These are phyloP conservation scores for Trachythela sp. DNA, from an alignment of 64 coral and sea anemone genomes.

Conservation along the genomic window DNA sequence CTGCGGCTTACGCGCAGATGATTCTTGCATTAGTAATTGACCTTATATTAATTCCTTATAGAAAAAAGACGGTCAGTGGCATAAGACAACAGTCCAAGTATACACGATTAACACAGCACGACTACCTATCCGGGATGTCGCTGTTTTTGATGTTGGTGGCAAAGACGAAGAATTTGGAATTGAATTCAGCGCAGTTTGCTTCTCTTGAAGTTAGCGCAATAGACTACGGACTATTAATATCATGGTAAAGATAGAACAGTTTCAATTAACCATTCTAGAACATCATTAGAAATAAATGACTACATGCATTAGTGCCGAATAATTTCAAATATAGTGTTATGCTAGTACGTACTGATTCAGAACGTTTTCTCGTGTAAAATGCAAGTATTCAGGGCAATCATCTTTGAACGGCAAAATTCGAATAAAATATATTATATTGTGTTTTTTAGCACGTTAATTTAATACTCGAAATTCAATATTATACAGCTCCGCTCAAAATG, in stretches of 20 bases:
- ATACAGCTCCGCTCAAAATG: no score
- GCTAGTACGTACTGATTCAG: background rate
- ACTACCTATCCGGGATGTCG: constrained; percentile 4
- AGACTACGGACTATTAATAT: background rate
- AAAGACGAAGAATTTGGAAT: constrained; percentile 19
- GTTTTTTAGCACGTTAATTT: background rate
- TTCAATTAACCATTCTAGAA: background rate
- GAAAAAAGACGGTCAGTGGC: constrained; percentile 7
- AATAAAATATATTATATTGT: background rate
- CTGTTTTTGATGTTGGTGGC: constrained; percentile 14
- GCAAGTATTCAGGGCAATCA: background rate
- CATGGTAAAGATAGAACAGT: background rate
- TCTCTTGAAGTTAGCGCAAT: background rate
- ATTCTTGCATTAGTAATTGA: no score
- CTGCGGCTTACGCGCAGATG: no score
- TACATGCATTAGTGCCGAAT: background rate
- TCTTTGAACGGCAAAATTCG: background rate
- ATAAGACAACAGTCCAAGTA: background rate
- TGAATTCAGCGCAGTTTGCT: constrained; percentile 7
- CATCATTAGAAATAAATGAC: background rate
- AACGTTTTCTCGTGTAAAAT: background rate
- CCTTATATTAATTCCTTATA: background rate
- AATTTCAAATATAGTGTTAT: background rate
- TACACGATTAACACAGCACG: background rate
- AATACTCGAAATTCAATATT: background rate